phyloP scores from a whole-genome alignment of 2,113 vertebrate genomes.

The Crocuta crocuta region DNA sequence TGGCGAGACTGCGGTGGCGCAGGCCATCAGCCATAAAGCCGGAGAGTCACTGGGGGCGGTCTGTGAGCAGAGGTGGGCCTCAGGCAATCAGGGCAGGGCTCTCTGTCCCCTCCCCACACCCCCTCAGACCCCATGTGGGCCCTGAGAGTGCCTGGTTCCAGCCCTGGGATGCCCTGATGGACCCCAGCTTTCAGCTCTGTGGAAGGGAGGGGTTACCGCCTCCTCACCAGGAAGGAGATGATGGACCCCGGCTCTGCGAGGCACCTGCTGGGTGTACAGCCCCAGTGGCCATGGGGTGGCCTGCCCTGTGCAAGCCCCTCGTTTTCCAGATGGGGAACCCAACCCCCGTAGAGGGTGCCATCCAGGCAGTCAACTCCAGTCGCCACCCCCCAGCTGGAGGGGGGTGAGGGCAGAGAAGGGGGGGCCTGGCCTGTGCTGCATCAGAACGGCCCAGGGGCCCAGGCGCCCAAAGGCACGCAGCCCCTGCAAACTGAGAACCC shows the following conservation, averaged over 20 bases:
- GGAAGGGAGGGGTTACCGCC: too few species aligned
- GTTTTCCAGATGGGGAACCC: neutral
- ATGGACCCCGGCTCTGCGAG: fast-evolving
- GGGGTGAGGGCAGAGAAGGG: too few species aligned
- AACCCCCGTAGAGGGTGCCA: neutral
- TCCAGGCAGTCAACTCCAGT: neutral
- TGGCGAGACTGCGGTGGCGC: neutral
- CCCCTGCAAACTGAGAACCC: neutral
- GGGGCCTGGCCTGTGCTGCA: too few species aligned
- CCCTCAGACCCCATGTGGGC: neutral
- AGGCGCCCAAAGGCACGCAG: neutral
- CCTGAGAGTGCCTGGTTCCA: neutral
- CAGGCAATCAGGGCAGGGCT: neutral
- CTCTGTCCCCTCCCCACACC: neutral
- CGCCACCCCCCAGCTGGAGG: neutral
- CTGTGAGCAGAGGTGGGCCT: neutral
- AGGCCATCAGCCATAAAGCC: neutral
- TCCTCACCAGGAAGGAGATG: neutral
- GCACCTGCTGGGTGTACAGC: fast-evolving
- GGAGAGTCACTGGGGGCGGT: fast-evolving
- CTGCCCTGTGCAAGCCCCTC: neutral
- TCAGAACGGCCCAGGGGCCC: too few species aligned
- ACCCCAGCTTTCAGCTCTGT: neutral
- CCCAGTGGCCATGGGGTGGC: neutral
- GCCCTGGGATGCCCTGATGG: neutral